Evolutionary conservation across 2,797 vertebrate genomes (phyloP).

Genomic region (Catharus ustulatus): DNA sequence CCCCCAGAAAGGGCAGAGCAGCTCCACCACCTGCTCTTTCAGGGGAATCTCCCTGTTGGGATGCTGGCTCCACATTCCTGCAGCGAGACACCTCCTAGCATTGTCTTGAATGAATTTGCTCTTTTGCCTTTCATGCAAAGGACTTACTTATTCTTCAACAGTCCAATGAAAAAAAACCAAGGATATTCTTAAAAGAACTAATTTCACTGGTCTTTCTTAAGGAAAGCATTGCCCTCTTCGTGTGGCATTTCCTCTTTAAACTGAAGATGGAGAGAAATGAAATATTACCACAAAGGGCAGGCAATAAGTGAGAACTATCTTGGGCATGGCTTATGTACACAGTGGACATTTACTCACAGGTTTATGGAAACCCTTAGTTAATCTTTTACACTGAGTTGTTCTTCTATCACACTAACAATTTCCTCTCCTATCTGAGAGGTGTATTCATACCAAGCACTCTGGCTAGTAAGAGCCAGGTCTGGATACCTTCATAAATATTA

Average conservation of each 20-base stretch:
- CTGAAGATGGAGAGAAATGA: neutral
- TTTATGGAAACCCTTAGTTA: neutral
- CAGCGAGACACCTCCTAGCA: neutral
- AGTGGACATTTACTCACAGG: neutral
- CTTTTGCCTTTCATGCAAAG: neutral
- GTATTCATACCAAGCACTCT: neutral
- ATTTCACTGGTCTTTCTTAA: neutral
- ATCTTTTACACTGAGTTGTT: neutral
- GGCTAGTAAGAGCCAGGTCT: neutral
- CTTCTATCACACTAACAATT: neutral
- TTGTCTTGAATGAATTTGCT: neutral
- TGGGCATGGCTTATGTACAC: neutral
- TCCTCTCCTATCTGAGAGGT: neutral
- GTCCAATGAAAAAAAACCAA: neutral
- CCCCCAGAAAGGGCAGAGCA: neutral
- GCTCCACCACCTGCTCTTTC: neutral
- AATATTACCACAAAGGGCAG: neutral
- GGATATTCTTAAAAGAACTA: neutral
- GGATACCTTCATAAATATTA: neutral
- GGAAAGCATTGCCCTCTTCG: neutral
- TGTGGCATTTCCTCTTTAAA: neutral
- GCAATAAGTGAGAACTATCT: neutral
- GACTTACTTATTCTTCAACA: neutral
- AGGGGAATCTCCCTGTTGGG: neutral
- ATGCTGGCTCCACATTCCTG: rapidly evolving